Conservation (phyloP, 2,888 invertebrate genomes). For the Schizaphis graminum region DNA sequence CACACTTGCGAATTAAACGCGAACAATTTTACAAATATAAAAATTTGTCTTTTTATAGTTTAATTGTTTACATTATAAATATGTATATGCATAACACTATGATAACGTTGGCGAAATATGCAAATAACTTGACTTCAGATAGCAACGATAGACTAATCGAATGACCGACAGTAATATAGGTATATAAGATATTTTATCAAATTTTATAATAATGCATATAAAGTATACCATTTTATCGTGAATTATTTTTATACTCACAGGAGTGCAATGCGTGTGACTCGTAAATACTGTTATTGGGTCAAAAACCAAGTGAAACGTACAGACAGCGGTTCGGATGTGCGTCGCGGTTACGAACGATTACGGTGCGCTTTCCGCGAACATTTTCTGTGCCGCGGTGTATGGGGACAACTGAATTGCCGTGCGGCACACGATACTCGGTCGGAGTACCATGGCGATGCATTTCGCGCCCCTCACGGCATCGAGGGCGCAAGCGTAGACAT, state of each 20-base stretch:
- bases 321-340: background rate
- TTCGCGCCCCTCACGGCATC: slow-evolving; percentile 31
- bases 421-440: background rate
- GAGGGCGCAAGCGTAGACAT: slow-evolving; percentile 25
- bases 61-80: background rate
- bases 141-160: background rate
- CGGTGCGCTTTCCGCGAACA: slow-evolving; percentile 1
- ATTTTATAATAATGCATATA: background rate
- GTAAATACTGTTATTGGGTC: background rate
- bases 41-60: background rate
- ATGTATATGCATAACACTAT: background rate
- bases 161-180: background rate
- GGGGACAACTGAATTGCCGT: slow-evolving; percentile 24
- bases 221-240: background rate
- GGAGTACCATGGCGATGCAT: slow-evolving; percentile 1
- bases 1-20: background rate
- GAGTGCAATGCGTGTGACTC: background rate
- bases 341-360: background rate
- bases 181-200: background rate
- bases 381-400: background rate
- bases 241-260: background rate
- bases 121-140: background rate
- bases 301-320: background rate
- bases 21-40: background rate
- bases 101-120: background rate